phyloP scores from a whole-genome alignment of 2,888 invertebrate species.

The Baronia brevicornis region DNA sequence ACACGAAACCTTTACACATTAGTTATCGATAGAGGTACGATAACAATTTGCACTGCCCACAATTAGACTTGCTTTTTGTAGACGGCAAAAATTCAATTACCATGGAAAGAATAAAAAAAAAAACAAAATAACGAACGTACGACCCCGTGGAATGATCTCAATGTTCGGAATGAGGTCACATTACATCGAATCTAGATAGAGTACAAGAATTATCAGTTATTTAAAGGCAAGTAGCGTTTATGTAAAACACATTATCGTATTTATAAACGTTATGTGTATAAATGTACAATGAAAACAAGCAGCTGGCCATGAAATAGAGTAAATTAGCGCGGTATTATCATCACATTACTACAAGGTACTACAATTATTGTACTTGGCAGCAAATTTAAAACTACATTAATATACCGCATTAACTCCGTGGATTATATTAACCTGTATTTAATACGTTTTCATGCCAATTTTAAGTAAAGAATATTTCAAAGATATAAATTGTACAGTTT shows the following conservation, averaged over 20 bases:
- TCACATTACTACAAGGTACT: constrained; percentile 2
- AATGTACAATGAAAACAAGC: constrained; percentile 29
- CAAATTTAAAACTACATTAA: no score
- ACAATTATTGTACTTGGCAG: constrained; percentile 12
- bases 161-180: constrained; percentile 36
- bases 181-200: constrained; percentile 29
- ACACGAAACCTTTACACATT: constrained; percentile 34
- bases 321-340: constrained; percentile 25
- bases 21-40: constrained; percentile 28
- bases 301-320: constrained; percentile 32
- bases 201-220: constrained; percentile 27
- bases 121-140: constrained; percentile 1
- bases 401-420: no score
- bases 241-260: constrained; percentile 11
- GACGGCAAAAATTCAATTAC: constrained; percentile 19
- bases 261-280: constrained; percentile 23
- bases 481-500: no score
- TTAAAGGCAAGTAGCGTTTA: constrained; percentile 21
- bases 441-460: no score
- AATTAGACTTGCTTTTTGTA: constrained; percentile 28
- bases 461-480: no score
- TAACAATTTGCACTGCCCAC: constrained; percentile 30
- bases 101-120: constrained; percentile 5
- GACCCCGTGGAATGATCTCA: constrained; percentile 29
- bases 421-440: no score